Base-by-base conservation (phyloP, 2,888 invertebrate genomes). In the Epinotia bilunana region DNA sequence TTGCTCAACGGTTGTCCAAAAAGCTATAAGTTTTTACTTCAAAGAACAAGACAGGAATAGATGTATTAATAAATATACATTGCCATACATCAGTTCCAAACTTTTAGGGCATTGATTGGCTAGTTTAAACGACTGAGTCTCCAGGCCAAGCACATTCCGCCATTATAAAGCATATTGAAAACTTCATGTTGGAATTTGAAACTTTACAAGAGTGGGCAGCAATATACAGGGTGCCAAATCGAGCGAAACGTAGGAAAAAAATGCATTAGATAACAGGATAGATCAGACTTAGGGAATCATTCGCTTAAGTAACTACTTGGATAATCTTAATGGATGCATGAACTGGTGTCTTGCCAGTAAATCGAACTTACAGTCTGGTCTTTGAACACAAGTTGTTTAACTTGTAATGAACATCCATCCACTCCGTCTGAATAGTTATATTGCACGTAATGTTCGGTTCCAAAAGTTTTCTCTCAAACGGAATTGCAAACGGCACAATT, bases 401-500 rank as follows among this genome's bases (percentile, higher is more conserved):
- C 33, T n/a, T n/a, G 53, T n/a, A 53, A 53, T n/a, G 13, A 11
- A 28, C 28, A 58, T 58, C 28, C 23, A 13, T 20, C 23, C n/a
- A 33, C 28, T 33, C 28, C 16, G 33, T 16, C 7, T 60, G 60
- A 60, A 60, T 60, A 49, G 13, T 13, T 49, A 53, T 53, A 53
- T 53, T 53, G 53, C n/a, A n/a, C 6, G 4, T 53, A 65, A 55
- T 53, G 53, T 49, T 46, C n/a, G 53, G 16, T 55, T 49, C n/a
- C 53, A 33, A 13, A 57, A 43, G 20, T 43, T 12, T 69, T 23
- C 23, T 46, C 11, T 43, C 46, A 43, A 58, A 23, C 28, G 18
- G 61, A 65, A 65, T 67, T 33, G 18, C 49, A 69, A 28, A 39
- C 39, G 23, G 63, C 64, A 63, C 53, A 49, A 70, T 70, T 28